These are phyloP conservation scores for Iguana delicatissima DNA, from an alignment of 2,797 vertebrate species.

Conservation along the genomic window DNA sequence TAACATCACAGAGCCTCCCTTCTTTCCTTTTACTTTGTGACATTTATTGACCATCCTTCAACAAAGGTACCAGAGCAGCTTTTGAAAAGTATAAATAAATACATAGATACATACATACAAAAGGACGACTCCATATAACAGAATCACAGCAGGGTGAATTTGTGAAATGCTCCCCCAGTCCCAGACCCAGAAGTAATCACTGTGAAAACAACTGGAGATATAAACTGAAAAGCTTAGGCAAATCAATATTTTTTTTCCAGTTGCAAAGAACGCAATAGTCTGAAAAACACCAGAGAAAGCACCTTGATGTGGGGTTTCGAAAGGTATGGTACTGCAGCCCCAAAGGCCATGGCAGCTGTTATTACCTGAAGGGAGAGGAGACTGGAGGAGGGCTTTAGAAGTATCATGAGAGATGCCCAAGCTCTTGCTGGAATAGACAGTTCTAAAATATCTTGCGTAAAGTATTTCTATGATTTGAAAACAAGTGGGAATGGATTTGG, in stretches of 20 bases:
- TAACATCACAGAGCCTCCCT: neutral
- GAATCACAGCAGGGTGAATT: neutral
- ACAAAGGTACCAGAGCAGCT: neutral
- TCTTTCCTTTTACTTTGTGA: neutral
- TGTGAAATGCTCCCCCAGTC: too few relatives aligned
- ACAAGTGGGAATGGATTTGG: neutral
- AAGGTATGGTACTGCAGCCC: too few relatives aligned
- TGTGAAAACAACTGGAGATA: neutral
- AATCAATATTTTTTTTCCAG: neutral
- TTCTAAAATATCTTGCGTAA: neutral
- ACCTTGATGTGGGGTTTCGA: neutral
- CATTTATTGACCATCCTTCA: neutral
- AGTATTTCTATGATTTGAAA: neutral
- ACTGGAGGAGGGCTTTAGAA: neutral
- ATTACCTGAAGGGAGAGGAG: neutral
- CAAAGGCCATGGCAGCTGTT: neutral
- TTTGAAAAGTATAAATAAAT: neutral
- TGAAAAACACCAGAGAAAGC: neutral
- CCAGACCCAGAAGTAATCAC: neutral
- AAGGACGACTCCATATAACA: neutral
- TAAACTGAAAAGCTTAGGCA: neutral
- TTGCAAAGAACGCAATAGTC: neutral
- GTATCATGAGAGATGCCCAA: neutral
- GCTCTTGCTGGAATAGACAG: neutral
- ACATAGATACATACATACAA: neutral